A percentile compares a stretch with the other conserved stretches of the same genome.
phyloP scores from a whole-genome alignment of 2,113 vertebrate genomes.

The Zosterops pallidus region DNA sequence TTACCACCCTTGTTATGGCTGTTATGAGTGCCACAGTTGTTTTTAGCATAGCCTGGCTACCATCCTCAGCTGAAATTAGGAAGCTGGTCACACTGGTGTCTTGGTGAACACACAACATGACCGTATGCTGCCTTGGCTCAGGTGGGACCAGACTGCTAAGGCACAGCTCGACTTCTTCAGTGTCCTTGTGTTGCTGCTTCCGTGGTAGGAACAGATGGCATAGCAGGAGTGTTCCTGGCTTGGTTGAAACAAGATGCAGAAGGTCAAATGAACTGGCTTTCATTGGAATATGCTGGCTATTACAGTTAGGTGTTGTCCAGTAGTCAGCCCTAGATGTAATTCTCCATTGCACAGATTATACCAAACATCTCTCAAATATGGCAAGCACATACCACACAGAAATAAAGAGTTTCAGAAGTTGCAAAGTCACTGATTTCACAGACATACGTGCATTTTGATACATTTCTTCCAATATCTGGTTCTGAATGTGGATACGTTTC shows the following conservation, averaged over 20 bases:
- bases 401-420: not conserved
- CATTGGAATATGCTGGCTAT: not conserved
- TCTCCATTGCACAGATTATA: not conserved
- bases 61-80: not conserved
- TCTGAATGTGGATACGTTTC: not conserved
- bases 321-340: not conserved
- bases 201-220: constrained; percentile 26
- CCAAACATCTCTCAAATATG: not conserved
- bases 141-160: not conserved
- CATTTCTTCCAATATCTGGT: not conserved
- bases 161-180: not conserved
- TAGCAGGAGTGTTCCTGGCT: not conserved
- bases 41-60: not conserved
- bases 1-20: not conserved
- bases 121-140: not conserved
- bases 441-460: not conserved
- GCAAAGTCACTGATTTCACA: not conserved
- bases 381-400: not conserved
- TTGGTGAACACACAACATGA: not conserved
- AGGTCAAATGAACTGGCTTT: not conserved
- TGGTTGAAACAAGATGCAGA: not conserved
- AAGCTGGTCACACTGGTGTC: not conserved
- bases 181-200: not conserved
- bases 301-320: not conserved
- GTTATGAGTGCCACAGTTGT: not conserved